phyloP scores from a whole-genome alignment of 2,888 invertebrate genomes.

The Rotaria magnacalcarata region DNA sequence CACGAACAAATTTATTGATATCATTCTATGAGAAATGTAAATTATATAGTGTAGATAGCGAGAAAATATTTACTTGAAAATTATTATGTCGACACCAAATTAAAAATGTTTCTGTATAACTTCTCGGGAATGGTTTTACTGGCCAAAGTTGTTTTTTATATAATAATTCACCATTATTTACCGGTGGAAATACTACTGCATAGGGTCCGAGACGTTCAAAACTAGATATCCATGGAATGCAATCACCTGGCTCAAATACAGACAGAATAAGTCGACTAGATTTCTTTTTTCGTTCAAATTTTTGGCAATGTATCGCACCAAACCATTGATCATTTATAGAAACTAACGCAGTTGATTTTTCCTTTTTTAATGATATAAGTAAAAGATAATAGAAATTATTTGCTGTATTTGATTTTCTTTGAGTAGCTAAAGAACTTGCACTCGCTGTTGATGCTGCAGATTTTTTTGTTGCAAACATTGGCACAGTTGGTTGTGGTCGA shows the following conservation, averaged over 20 bases:
- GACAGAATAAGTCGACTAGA: not conserved
- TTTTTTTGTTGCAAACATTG: not conserved
- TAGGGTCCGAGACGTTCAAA: conserved; percentile 11
- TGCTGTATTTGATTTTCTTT: not conserved
- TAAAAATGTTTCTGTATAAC: conserved; percentile 11
- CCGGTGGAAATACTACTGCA: not conserved
- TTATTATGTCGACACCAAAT: conserved; percentile 28
- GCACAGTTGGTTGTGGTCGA: not conserved
- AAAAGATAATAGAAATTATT: conserved; percentile 16
- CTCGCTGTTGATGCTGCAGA: not conserved
- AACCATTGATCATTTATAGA: conserved; percentile 2
- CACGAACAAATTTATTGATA: conserved; percentile 13
- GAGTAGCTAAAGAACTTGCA: not conserved
- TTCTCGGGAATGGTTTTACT: not conserved
- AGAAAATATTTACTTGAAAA: not conserved
- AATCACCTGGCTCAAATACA: not conserved
- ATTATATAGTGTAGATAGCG: not conserved
- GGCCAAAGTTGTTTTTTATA: conserved; percentile 9
- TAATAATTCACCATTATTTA: not conserved
- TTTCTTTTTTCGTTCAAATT: not conserved
- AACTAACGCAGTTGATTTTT: not conserved
- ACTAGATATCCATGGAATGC: not conserved
- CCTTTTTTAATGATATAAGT: not conserved
- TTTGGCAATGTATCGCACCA: conserved; percentile 8
- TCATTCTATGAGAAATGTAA: not conserved